Evolutionary conservation across 37 sponge, comb jelly and placozoan species (phyloP), one percentile per base, ranked within the genome.

Genomic region (Theonella swinhoei): DNA sequence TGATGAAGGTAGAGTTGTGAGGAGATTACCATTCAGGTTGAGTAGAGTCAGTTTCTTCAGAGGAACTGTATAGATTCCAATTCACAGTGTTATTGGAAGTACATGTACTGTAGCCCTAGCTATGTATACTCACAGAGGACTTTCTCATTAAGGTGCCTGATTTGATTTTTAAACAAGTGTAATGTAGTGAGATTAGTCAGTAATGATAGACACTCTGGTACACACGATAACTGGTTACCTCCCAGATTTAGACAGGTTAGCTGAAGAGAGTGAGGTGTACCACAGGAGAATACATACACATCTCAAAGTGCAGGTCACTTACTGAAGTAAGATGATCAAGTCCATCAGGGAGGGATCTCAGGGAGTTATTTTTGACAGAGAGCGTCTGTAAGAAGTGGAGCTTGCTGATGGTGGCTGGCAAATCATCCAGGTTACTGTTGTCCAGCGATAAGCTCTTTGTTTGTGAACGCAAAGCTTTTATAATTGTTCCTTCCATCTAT

Each of bases 361-460:
- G 88, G 17, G 26, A 31, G 62, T 91, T 91, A 31, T 86, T 87
- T 70, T 91, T 91, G 31, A 79, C 83, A 22, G 88, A 86, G 19
- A 91, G 75, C 0, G 65, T 59, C 22, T 54, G 31, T 31, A 91
- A 70, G n/a, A 68, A 69, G n/a, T 38, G 34, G 7, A 87, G 63
- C 42, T 79, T 87, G 5, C 75, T 79, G 25, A 91, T 72, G 31
- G 76, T 39, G 33, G 34, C 38, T 4, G 92, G 80, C 2, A 91
- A 58, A 3, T 31, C 74, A 9, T 40, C 32, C 34, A 91, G 34
- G 14, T 42, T 22, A 31, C 68, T 83, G 80, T 87, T 87, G 62
- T 91, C 87, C 41, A 91, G 76, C 11, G 76, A 63, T 5, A 91
- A 64, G 32, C 37, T 71, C 72, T 59, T 70, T 0, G 82, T 70